Base-by-base conservation (phyloP, 2,888 invertebrate species). In the Melanophora roralis region DNA sequence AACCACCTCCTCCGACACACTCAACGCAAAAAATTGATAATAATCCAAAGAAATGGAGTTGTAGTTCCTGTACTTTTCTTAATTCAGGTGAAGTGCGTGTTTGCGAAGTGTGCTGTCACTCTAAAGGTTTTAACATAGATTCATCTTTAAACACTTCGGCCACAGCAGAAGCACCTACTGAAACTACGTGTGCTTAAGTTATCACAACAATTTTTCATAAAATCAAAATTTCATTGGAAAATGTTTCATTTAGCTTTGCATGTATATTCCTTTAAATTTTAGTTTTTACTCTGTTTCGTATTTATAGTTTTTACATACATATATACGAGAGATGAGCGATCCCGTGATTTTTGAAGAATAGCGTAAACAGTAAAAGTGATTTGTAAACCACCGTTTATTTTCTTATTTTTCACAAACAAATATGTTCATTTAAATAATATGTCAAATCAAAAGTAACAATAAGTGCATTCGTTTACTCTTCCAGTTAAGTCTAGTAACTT, bases 31-130 rank as follows among this genome's bases (percentile, higher is more conserved):
- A 86, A 34, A 86, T 88, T 71, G 86, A 86, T 27, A 81, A 69
- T 16, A 60, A 62, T 27, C 85, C 87, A 2, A 87, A 86, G 38
- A 91, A 91, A 80, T 95, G 94, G 95, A 91, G 92, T 78, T 95
- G 94, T 86, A 89, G 90, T 8, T 91, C 91, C 47, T 95, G 95
- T 88, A 95, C 95, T 11, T 94, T 91, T 86, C 88, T 93, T 14
- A 95, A 95, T 88, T 88, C 90, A 0, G 84, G 89, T 2, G 86
- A 89, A 0, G 90, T 88, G 57, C 92, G 92, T 53, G 92, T 94
- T 82, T 95, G 95, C 86, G 94, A 93, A 82, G 94, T 94, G 91
- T 95, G 95, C 86, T 91, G 92, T 53, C 94, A 93, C 84, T 87
- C 88, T 79, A 88, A 87, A 83, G 90, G 89, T 79, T 89, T 88